phyloP scores from a whole-genome alignment of 2,797 vertebrate genomes.

The Tragelaphus oryx region DNA sequence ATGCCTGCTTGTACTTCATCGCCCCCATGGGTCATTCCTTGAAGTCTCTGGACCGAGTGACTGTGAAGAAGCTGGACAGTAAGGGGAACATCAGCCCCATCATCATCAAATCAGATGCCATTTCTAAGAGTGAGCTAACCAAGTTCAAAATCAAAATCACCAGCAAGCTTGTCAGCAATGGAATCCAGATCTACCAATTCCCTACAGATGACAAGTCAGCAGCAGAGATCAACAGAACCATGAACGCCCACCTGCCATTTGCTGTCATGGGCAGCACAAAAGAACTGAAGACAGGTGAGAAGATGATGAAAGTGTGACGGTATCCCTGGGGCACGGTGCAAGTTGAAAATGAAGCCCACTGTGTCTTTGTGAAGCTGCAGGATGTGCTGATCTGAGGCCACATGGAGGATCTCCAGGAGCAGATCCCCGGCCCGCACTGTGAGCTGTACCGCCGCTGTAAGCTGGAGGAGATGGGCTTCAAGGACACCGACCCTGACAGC shows the following conservation, averaged over 20 bases:
- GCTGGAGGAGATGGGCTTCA: conserved; percentile 99
- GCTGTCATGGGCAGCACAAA: background rate
- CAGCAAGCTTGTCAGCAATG: conserved; percentile 97
- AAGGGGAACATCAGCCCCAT: conserved; percentile 99
- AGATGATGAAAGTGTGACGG: background rate
- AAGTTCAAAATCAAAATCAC: conserved; percentile 99
- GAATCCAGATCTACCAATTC: conserved; percentile 98
- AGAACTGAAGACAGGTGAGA: background rate
- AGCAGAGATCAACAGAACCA: conserved; percentile 97
- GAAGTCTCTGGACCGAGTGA: conserved; percentile 96
- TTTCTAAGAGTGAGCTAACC: conserved; percentile 96
- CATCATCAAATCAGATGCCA: conserved; percentile 96
- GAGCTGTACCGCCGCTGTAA: conserved; percentile 97
- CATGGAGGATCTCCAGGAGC: conserved; percentile 98
- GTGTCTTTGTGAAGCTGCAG: conserved; percentile 96
- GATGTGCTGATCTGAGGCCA: conserved; percentile 99
- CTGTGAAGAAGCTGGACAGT: conserved; percentile 99
- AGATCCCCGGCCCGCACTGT: conserved; percentile 95
- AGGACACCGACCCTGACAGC: conserved; percentile 97
- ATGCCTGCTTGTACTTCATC: conserved; percentile 96
- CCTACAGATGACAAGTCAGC: conserved; percentile 97
- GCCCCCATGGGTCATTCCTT: conserved; percentile 96
- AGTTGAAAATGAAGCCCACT: conserved; percentile 99
- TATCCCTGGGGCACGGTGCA: background rate
- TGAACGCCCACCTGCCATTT: conserved; percentile 81